Evolutionary conservation across 2,797 vertebrate genomes (phyloP), one percentile per base, ranked within the genome.

Genomic region (Xyrichtys novacula): DNA sequence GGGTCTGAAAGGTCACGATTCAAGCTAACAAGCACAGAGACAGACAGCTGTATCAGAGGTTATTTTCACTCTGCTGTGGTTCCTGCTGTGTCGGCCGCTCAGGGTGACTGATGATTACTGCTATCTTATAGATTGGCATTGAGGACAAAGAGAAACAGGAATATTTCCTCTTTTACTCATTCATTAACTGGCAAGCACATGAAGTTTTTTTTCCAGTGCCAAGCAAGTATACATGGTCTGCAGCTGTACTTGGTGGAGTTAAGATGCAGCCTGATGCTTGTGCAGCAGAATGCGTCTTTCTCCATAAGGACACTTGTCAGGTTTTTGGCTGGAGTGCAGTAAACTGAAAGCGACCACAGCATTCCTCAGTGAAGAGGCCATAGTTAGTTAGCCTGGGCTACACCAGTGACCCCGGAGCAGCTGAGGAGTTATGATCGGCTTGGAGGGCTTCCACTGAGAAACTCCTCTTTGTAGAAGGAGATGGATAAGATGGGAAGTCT

Each of bases 351-450:
- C 31, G 50, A 40, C 63, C 43, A 0, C 68, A 67, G 57, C 83
- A 88, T 90, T 88, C 86, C 78, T 84, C 38, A 29, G 62, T 5
- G 62, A 23, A 5, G 48, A 47, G 65, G 14, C 65, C 58, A 20
- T 44, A 46, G 72, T 63, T 34, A 15, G 1, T 31, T 5, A 47
- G 32, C 74, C 80, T 17, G 1, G 65, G 73, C 72, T 66, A 48
- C 78, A 50, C 67, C 66, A 2, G 25, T 32, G 80, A 79, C 44
- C 84, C 62, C 3, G 36, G 32, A 56, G 4, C 55, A 78, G 54
- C 38, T 1, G 32, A 59, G 40, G 72, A 78, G 66, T 85, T 73
- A 74, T 14, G 50, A 50, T 56, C 38, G 9, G 54, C 53, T 50
- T 77, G 77, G 70, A 75, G 7, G 4, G 55, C 29, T 34, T 68